Evolutionary conservation across 1,140 invertebrate genomes (phyloP).

Genomic region (Drosophila equinoxialis): DNA sequence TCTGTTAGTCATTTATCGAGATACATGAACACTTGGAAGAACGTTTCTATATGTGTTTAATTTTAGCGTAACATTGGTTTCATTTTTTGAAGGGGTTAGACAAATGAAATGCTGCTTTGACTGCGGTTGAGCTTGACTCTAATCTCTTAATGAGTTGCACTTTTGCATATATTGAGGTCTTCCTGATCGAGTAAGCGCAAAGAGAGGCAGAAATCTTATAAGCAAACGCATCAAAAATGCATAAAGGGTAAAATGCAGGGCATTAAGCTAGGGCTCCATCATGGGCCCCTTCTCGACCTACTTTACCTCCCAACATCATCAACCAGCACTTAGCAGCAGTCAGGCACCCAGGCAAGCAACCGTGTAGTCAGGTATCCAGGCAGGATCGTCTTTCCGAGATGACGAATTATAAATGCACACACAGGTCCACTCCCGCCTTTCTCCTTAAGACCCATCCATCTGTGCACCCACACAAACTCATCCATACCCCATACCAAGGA

Average conservation of each 20-base stretch:
- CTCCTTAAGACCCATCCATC: not conserved
- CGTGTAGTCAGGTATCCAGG: slow-evolving; percentile 16
- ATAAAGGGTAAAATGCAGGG: slow-evolving; percentile 71
- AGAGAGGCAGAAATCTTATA: slow-evolving; percentile 57
- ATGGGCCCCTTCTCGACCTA: not conserved
- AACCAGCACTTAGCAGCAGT: slow-evolving; percentile 24
- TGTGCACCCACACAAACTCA: slow-evolving; percentile 16
- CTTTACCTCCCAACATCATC: not conserved
- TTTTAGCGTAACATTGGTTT: not conserved
- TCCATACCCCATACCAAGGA: not conserved
- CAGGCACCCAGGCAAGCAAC: slow-evolving; percentile 34
- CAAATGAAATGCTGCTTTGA: slow-evolving; percentile 36
- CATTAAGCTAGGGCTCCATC: not conserved
- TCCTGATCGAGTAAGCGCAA: slow-evolving; percentile 27
- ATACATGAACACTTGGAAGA: not conserved
- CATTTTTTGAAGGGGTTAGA: not conserved
- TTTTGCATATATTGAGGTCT: slow-evolving; percentile 73
- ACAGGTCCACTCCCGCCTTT: slow-evolving; percentile 13
- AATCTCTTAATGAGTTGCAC: slow-evolving; percentile 78
- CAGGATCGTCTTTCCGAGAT: slow-evolving; percentile 38
- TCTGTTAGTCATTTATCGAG: slow-evolving; percentile 40
- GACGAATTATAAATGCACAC: slow-evolving; percentile 73
- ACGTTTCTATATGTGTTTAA: not conserved
- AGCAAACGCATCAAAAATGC: slow-evolving; percentile 68
- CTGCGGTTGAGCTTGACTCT: slow-evolving; percentile 38